These are phyloP conservation scores for Cacoxenus indagator DNA, from an alignment of 2,888 invertebrate genomes.

Conservation along the genomic window DNA sequence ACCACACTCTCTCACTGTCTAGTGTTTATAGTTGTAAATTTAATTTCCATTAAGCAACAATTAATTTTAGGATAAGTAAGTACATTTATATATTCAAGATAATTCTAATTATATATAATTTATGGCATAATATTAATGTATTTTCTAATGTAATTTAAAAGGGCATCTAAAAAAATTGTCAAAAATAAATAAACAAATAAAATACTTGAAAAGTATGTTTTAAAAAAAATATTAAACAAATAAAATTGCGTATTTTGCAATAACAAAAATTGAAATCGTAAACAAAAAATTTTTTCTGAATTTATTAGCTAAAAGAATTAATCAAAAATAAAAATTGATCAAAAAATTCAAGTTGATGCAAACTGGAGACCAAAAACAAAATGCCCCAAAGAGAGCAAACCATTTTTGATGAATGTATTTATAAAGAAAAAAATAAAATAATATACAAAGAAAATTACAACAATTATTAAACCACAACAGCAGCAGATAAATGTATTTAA, in stretches of 20 bases:
- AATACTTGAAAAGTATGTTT: slow-evolving; percentile 59
- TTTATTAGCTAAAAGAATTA: slow-evolving; percentile 1
- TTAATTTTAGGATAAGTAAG: slow-evolving; percentile 57
- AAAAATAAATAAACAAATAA: slow-evolving; percentile 39
- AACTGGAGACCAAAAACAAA: slow-evolving; percentile 2
- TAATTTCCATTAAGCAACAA: slow-evolving; percentile 55
- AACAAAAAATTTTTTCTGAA: neutral
- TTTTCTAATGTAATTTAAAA: slow-evolving; percentile 13
- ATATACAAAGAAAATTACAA: slow-evolving; percentile 33
- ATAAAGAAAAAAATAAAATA: slow-evolving; percentile 26
- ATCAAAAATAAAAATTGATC: slow-evolving; percentile 10
- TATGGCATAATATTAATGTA: slow-evolving; percentile 23
- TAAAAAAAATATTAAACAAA: slow-evolving; percentile 21
- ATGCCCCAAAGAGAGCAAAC: slow-evolving; percentile 3
- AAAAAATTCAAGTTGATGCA: neutral
- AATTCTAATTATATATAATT: slow-evolving; percentile 22
- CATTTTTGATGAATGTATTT: slow-evolving; percentile 24
- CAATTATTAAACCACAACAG: slow-evolving; percentile 24
- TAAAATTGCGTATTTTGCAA: slow-evolving; percentile 47
- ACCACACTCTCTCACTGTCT: slow-evolving; percentile 18
- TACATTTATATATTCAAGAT: slow-evolving; percentile 12
- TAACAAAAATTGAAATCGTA: slow-evolving; percentile 17
- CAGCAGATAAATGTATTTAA: slow-evolving; percentile 13
- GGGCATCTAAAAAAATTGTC: slow-evolving; percentile 47
- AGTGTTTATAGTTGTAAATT: slow-evolving; percentile 52